Evolutionary conservation across 2,888 invertebrate genomes (phyloP).

Genomic region (Petrolisthes manimaculis): DNA sequence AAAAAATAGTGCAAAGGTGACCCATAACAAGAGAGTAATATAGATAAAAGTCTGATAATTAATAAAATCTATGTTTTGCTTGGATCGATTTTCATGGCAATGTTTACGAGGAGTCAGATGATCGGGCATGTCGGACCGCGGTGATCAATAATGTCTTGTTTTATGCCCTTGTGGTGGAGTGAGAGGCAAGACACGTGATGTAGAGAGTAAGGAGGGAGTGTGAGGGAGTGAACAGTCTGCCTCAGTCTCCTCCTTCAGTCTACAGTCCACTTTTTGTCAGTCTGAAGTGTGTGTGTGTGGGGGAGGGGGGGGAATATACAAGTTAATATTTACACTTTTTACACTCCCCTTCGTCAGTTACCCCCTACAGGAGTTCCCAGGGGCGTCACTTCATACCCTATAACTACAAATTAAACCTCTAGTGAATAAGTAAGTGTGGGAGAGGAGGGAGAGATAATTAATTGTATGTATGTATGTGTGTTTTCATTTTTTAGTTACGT

Average conservation of each 20-base stretch:
- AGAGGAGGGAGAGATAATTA: too few species aligned
- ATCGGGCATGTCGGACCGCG: constrained; percentile 27
- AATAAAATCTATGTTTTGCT: neutral
- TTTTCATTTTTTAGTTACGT: too few species aligned
- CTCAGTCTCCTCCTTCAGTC: constrained; percentile 17
- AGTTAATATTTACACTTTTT: neutral
- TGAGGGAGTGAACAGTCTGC: constrained; percentile 17
- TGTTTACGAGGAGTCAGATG: constrained; percentile 51
- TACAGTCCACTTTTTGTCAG: neutral
- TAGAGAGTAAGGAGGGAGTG: constrained; percentile 25
- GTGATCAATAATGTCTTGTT: constrained; percentile 42
- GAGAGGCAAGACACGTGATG: constrained; percentile 22
- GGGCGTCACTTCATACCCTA: too few species aligned
- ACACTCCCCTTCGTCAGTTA: neutral
- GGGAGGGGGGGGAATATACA: neutral
- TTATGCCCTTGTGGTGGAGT: neutral
- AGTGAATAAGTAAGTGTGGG: too few species aligned
- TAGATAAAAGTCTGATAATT: too few species aligned
- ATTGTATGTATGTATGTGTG: too few species aligned
- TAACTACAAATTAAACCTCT: too few species aligned
- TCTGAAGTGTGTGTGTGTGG: neutral
- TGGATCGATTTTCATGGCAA: constrained; percentile 39
- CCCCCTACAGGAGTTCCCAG: too few species aligned
- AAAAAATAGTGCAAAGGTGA: too few species aligned
- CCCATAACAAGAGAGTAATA: too few species aligned